Conservation (phyloP, 92 coral and sea anemone species). For the Epizoanthus stellaris region DNA sequence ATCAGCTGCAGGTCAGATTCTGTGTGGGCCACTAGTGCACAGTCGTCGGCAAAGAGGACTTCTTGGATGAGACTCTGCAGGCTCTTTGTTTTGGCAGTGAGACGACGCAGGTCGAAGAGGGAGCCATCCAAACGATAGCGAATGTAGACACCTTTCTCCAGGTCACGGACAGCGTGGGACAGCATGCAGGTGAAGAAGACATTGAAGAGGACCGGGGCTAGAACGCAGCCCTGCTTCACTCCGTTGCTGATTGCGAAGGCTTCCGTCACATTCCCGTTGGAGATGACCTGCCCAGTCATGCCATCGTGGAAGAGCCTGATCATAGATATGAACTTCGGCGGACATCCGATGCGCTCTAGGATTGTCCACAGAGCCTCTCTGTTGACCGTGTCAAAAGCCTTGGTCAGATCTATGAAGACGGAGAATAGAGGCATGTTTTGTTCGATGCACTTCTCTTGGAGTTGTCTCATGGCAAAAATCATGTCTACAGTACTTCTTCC, state of each 20-base stretch:
- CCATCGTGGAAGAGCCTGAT: neutral
- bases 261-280: neutral
- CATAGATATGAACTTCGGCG: conserved; percentile 37
- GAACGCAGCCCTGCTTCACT: conserved; percentile 35
- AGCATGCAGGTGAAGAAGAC: conserved; percentile 41
- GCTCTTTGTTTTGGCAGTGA: conserved; percentile 1
- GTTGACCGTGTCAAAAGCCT: conserved; percentile 39
- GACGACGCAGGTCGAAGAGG: conserved; percentile 14
- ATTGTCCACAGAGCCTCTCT: conserved; percentile 37
- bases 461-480: conserved; percentile 34
- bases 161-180: conserved; percentile 42
- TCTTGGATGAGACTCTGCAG: conserved; percentile 23
- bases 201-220: conserved; percentile 45
- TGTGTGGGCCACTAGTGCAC: conserved; percentile 42
- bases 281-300: conserved; percentile 14
- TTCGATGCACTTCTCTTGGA: no score
- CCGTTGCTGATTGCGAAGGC: conserved; percentile 16
- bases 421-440: conserved; percentile 10
- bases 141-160: conserved; percentile 32
- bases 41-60: no score
- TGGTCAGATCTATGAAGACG: conserved; percentile 34
- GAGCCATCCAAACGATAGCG: conserved; percentile 29
- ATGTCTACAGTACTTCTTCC: conserved; percentile 27
- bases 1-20: conserved; percentile 35
- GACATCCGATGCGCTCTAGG: conserved; percentile 32